phyloP scores from a whole-genome alignment of 2,113 vertebrate species.

The Capricornis sumatraensis region DNA sequence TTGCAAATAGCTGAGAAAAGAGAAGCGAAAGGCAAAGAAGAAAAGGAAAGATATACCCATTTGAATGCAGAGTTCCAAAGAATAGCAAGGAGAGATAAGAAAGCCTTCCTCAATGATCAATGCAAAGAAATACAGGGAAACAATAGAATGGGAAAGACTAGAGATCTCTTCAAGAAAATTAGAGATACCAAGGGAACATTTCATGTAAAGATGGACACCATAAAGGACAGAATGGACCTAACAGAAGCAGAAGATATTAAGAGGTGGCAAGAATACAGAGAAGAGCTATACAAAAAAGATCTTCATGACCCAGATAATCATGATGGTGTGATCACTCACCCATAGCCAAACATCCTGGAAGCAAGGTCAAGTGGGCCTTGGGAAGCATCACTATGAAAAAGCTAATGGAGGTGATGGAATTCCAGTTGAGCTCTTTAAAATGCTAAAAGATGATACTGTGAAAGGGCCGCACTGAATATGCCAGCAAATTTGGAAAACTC shows the following conservation, averaged over 20 bases:
- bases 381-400: background rate
- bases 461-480: background rate
- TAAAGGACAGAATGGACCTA: background rate
- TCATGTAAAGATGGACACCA: background rate
- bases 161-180: background rate
- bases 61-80: background rate
- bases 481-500: background rate
- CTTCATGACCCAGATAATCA: background rate
- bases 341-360: background rate
- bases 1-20: background rate
- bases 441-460: background rate
- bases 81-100: background rate
- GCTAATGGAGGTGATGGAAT: background rate
- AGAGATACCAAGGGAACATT: background rate
- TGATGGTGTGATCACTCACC: background rate
- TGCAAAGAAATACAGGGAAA: background rate
- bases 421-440: background rate
- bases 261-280: background rate
- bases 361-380: background rate
- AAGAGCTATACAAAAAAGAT: background rate
- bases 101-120: background rate
- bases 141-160: background rate
- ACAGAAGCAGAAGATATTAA: background rate
- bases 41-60: background rate
- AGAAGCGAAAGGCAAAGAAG: background rate